phyloP scores from a whole-genome alignment of 2,797 vertebrate genomes.

The Acanthornis magna region DNA sequence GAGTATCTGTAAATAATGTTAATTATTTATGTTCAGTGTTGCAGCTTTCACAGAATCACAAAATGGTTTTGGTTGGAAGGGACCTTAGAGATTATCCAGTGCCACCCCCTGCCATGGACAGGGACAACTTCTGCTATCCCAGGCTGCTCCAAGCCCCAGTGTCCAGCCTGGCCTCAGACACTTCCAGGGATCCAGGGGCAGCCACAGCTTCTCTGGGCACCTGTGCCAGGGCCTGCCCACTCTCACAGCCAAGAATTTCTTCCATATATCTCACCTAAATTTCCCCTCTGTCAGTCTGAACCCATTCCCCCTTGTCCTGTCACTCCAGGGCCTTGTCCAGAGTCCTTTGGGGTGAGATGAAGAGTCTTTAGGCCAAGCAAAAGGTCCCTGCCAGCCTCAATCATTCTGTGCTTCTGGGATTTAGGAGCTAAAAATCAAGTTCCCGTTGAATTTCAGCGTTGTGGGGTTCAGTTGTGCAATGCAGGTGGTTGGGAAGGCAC shows the following conservation, averaged over 20 bases:
- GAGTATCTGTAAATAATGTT: background rate
- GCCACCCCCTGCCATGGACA: background rate
- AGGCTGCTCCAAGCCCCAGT: background rate
- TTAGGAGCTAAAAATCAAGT: background rate
- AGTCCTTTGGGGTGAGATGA: background rate
- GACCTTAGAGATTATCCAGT: background rate
- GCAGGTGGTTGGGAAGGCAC: background rate
- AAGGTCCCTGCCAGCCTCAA: background rate
- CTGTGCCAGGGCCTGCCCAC: background rate
- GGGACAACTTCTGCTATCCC: background rate
- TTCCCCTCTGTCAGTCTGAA: background rate
- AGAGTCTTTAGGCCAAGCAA: background rate
- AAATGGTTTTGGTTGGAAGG: background rate
- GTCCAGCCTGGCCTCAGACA: background rate
- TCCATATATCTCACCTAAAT: background rate
- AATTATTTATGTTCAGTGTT: background rate
- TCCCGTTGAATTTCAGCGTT: background rate
- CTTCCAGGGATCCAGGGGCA: background rate
- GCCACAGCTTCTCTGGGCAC: background rate
- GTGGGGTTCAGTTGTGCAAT: background rate
- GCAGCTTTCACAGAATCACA: background rate
- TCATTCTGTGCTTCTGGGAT: background rate
- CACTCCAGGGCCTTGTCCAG: background rate
- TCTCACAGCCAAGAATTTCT: accelerated
- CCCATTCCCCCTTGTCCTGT: background rate